Evolutionary conservation across 1,140 invertebrate species (phyloP).

Genomic region (Dufourea novaeangliae): DNA sequence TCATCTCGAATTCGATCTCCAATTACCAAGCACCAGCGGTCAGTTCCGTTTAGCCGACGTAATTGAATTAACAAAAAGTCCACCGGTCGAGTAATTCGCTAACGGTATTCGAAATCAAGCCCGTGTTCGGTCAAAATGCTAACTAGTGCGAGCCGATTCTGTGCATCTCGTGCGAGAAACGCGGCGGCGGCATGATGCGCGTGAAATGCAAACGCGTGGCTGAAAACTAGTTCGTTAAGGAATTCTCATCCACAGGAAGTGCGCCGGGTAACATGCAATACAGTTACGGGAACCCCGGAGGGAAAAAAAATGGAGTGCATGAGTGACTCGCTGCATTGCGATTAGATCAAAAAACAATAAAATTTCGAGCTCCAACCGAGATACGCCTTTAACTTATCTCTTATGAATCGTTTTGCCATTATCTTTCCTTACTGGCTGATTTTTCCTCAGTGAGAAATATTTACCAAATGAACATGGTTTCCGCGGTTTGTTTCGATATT

Average conservation of each 20-base stretch:
- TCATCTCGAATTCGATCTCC: neutral
- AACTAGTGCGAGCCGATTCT: slow-evolving; percentile 35
- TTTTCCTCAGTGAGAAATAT: too few relatives aligned
- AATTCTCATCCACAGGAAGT: slow-evolving; percentile 24
- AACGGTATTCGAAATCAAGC: slow-evolving; percentile 27
- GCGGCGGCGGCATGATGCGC: slow-evolving; percentile 1
- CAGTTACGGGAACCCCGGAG: neutral
- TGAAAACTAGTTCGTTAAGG: slow-evolving; percentile 42
- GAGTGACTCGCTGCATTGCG: neutral
- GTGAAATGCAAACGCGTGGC: slow-evolving; percentile 31
- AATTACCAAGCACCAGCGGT: neutral
- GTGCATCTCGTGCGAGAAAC: slow-evolving; percentile 4
- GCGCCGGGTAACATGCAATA: slow-evolving; percentile 2
- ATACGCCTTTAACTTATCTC: neutral
- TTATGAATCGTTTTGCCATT: neutral
- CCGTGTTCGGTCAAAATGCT: slow-evolving; percentile 35
- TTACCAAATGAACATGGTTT: too few relatives aligned
- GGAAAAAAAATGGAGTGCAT: neutral
- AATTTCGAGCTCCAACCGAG: neutral
- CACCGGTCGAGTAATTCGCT: neutral
- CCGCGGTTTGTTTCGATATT: neutral
- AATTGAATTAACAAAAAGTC: slow-evolving; percentile 11
- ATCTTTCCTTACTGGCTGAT: neutral
- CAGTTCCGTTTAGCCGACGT: neutral
- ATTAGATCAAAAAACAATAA: neutral